Evolutionary conservation across 2,113 vertebrate genomes (phyloP).

Genomic region (Eira barbara): DNA sequence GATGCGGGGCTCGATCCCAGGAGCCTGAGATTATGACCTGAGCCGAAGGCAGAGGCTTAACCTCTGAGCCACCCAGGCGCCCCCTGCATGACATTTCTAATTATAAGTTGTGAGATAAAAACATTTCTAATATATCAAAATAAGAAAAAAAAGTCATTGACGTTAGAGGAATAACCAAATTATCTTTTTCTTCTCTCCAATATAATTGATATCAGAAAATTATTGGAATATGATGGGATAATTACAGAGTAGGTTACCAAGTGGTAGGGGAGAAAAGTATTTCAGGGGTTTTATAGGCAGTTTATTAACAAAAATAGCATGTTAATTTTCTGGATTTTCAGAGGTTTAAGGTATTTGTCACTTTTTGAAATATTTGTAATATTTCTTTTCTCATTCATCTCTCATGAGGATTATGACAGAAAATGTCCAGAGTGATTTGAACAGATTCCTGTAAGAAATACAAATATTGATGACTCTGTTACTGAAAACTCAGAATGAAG

Average conservation of each 20-base stretch:
- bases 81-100: not conserved
- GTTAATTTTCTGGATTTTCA: not conserved
- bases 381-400: not conserved
- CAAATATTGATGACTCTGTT: not conserved
- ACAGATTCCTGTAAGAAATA: not conserved
- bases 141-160: not conserved
- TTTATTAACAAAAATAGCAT: not conserved
- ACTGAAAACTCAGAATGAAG: not conserved
- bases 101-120: not conserved
- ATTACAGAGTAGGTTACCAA: not conserved
- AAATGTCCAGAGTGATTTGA: not conserved
- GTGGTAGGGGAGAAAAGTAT: not conserved
- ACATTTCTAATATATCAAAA: not conserved
- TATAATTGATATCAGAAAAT: not conserved
- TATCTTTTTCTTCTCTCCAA: not conserved
- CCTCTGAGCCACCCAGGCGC: no score
- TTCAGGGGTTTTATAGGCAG: not conserved
- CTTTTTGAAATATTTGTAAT: not conserved
- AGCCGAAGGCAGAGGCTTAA: no score
- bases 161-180: not conserved
- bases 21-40: no score
- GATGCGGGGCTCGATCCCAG: no score
- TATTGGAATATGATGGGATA: not conserved
- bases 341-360: not conserved
- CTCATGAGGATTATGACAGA: not conserved